Evolutionary conservation across 2,888 invertebrate genomes (phyloP).

Genomic region (Standfussiana lucernea): DNA sequence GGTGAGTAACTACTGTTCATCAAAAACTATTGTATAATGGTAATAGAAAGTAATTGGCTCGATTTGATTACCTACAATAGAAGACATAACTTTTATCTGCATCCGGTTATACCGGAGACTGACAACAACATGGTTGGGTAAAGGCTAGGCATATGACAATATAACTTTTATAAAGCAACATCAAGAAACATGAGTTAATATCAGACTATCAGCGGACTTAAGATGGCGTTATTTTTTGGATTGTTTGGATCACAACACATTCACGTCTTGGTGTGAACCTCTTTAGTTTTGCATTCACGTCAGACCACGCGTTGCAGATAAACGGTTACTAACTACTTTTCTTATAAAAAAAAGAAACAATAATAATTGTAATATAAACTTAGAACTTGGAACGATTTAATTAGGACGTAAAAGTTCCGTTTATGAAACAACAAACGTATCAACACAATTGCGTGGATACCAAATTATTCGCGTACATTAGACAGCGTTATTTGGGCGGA

Average conservation of each 20-base stretch:
- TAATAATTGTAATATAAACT: background rate
- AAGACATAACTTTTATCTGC: background rate
- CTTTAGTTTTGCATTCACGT: slow-evolving; percentile 63
- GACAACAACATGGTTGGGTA: background rate
- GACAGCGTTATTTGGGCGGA: too few species aligned
- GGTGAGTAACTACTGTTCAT: background rate
- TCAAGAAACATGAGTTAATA: background rate
- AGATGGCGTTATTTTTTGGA: too few species aligned
- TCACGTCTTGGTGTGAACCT: slow-evolving; percentile 24
- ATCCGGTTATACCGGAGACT: background rate
- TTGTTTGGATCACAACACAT: slow-evolving; percentile 36
- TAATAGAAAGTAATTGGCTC: background rate
- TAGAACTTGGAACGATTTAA: background rate
- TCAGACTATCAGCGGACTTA: background rate
- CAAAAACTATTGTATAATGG: background rate
- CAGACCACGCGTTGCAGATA: slow-evolving; percentile 43
- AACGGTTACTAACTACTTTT: background rate
- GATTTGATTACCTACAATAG: background rate
- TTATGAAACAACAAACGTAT: too few species aligned
- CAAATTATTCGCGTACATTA: too few species aligned
- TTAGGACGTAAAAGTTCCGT: too few species aligned
- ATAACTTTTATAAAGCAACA: background rate
- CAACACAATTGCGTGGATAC: too few species aligned
- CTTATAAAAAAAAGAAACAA: background rate
- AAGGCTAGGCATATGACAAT: background rate